Percentiles rank a stretch among this genome's conserved stretches.
Evolutionary conservation across 2,797 vertebrate genomes (phyloP).

Genomic region (Pseudomugil tenellus): DNA sequence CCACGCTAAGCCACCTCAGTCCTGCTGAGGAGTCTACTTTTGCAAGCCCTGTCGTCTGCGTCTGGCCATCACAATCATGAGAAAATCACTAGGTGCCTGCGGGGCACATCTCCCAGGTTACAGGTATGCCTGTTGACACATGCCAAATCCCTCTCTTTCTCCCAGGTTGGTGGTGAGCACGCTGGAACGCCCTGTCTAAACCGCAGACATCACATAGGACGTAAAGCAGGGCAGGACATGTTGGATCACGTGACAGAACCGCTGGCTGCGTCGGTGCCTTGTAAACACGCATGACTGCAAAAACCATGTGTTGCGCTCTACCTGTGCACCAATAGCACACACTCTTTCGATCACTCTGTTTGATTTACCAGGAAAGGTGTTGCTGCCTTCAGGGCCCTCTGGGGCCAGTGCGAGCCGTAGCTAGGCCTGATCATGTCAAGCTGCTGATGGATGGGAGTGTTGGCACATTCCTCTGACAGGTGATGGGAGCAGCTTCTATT

Average conservation of each 20-base stretch:
- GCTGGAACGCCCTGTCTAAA: slow-evolving; percentile 86
- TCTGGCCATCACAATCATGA: slow-evolving; percentile 84
- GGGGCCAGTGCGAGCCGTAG: slow-evolving; percentile 62
- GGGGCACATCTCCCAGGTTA: slow-evolving; percentile 83
- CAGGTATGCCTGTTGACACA: slow-evolving; percentile 87
- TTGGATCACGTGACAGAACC: slow-evolving; percentile 76
- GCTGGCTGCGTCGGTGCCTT: slow-evolving; percentile 59
- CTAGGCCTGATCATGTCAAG: slow-evolving; percentile 63
- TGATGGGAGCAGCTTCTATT: slow-evolving; percentile 77
- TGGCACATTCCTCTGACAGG: slow-evolving; percentile 85
- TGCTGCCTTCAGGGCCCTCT: slow-evolving; percentile 56
- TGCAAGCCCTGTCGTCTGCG: slow-evolving; percentile 81
- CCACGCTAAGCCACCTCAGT: slow-evolving; percentile 84
- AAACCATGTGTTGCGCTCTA: slow-evolving; percentile 35
- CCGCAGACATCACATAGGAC: slow-evolving; percentile 85
- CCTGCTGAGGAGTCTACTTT: slow-evolving; percentile 82
- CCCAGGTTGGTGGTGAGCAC: slow-evolving; percentile 70
- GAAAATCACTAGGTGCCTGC: slow-evolving; percentile 84
- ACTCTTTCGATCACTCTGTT: background rate
- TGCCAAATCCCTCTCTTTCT: slow-evolving; percentile 83
- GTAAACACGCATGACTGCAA: slow-evolving; percentile 63
- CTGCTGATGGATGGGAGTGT: slow-evolving; percentile 78
- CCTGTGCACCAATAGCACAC: slow-evolving; percentile 15
- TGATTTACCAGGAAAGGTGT: slow-evolving; percentile 61
- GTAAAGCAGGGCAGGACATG: slow-evolving; percentile 85